Evolutionary conservation across 2,888 invertebrate species (phyloP), one percentile per base, ranked within the genome.

Genomic region (Anthophora plumipes): DNA sequence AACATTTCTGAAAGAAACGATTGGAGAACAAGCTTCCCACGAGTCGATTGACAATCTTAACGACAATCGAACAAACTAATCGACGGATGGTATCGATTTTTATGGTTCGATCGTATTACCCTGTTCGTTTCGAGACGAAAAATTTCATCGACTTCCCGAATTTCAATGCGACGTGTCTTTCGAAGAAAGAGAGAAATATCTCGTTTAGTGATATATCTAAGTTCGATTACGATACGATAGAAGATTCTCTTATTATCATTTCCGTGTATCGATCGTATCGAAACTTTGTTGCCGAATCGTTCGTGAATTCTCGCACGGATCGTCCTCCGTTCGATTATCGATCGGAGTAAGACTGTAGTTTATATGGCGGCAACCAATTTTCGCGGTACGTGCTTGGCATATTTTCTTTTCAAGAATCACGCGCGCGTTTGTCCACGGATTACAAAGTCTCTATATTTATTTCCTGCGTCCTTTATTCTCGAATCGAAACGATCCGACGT

Each of bases 301-400:
- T 43, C 41, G 25, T 17, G 20, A 61, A 25, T 71, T 25, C n/a
- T 39, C 43, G 55, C 25, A 37, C n/a, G 22, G 41, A 50, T 67
- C 61, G 22, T 66, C 25, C 54, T 66, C 25, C 54, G 31, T 22
- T 52, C 22, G 78, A 52, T 68, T 50, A 41, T 41, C 70, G 48
- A 70, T 70, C 46, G n/a, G 55, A 79, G 43, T 57, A 63, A 68
- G 63, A 59, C 61, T 60, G 67, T 48, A 61, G 43, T 55, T 77
- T 52, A 9, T 43, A 55, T 31, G 52, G 43, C 54, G 22, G 41
- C 46, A 37, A 54, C 22, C 69, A 39, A 66, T 79, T 54, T 39
- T 54, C 17, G 39, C 20, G 37, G n/a, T 12, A 70, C 43, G 37
- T 37, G 60, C n/a, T 37, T 31, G 50, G 14, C 57, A 48, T 55